Conservation (phyloP, 2,113 vertebrate genomes). For the Gavialis gangeticus region DNA sequence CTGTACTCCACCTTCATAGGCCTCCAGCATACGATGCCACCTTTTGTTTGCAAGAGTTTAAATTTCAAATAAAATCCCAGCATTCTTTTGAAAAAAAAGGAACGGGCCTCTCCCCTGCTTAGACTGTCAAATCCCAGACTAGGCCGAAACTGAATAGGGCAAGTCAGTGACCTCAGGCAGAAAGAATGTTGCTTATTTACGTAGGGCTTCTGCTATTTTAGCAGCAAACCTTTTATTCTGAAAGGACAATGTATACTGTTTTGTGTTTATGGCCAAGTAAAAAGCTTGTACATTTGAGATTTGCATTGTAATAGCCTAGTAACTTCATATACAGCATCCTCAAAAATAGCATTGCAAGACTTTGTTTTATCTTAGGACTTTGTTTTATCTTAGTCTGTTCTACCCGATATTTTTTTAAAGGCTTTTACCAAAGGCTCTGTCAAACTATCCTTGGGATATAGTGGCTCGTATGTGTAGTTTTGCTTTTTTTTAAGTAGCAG, state of each 20-base stretch:
- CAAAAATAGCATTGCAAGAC: slow-evolving; percentile 40
- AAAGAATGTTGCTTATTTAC: slow-evolving; percentile 95
- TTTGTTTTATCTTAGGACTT: slow-evolving; percentile 62
- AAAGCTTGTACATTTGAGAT: slow-evolving; percentile 79
- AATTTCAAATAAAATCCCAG: slow-evolving; percentile 77
- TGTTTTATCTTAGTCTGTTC: slow-evolving; percentile 49
- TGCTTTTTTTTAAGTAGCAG: background rate
- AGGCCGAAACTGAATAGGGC: slow-evolving; percentile 88
- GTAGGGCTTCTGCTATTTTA: slow-evolving; percentile 84
- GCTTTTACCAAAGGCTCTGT: slow-evolving; percentile 45
- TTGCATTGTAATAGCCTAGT: slow-evolving; percentile 74
- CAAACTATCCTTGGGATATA: background rate
- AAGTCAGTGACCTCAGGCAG: slow-evolving; percentile 93
- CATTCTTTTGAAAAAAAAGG: slow-evolving; percentile 72
- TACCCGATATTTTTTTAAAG: background rate
- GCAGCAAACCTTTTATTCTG: slow-evolving; percentile 83
- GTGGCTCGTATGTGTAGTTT: background rate
- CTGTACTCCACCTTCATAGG: slow-evolving; percentile 75
- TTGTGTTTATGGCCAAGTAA: slow-evolving; percentile 82
- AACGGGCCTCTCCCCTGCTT: slow-evolving; percentile 75
- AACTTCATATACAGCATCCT: slow-evolving; percentile 69
- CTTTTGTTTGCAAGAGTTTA: slow-evolving; percentile 78
- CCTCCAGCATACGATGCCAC: slow-evolving; percentile 74
- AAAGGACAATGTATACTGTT: slow-evolving; percentile 82
- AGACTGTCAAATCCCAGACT: slow-evolving; percentile 78